phyloP scores from a whole-genome alignment of 1,140 invertebrate species.

The Acromyrmex charruanus region DNA sequence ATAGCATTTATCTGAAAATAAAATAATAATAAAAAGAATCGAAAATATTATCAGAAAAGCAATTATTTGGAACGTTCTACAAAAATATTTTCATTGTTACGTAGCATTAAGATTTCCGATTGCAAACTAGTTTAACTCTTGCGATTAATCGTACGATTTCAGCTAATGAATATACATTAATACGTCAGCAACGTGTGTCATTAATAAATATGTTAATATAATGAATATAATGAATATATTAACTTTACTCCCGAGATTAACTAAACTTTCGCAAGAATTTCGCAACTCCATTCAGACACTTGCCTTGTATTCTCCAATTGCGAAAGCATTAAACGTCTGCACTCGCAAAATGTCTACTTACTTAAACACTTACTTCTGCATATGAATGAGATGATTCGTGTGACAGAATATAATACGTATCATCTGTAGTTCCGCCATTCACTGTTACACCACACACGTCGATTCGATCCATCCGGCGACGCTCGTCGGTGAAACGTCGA shows the following conservation, averaged over 20 bases:
- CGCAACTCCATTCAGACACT: background rate
- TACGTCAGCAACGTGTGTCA: background rate
- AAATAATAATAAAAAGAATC: conserved; percentile 18
- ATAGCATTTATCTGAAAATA: conserved; percentile 21
- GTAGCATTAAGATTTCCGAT: background rate
- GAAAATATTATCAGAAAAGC: conserved; percentile 7
- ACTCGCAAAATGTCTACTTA: conserved; percentile 27
- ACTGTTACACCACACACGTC: conserved; percentile 11
- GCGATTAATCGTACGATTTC: conserved; percentile 6
- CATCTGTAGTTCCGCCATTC: conserved; percentile 40
- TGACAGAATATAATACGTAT: conserved; percentile 37
- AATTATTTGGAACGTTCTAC: background rate
- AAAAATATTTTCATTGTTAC: conserved; percentile 5
- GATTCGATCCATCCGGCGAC: conserved; percentile 43
- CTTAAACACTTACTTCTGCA: conserved; percentile 22
- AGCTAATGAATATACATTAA: background rate
- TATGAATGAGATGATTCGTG: conserved; percentile 10
- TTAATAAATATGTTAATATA: background rate
- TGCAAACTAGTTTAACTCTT: background rate
- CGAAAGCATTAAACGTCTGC: conserved; percentile 29
- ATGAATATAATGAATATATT: background rate
- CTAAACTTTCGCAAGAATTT: conserved; percentile 13
- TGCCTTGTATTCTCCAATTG: conserved; percentile 18
- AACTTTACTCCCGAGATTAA: background rate
- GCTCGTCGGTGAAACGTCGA: conserved; percentile 49